Evolutionary conservation across 1,140 invertebrate species (phyloP), one percentile per base, ranked within the genome.

Genomic region (Tetramorium parvispinum): DNA sequence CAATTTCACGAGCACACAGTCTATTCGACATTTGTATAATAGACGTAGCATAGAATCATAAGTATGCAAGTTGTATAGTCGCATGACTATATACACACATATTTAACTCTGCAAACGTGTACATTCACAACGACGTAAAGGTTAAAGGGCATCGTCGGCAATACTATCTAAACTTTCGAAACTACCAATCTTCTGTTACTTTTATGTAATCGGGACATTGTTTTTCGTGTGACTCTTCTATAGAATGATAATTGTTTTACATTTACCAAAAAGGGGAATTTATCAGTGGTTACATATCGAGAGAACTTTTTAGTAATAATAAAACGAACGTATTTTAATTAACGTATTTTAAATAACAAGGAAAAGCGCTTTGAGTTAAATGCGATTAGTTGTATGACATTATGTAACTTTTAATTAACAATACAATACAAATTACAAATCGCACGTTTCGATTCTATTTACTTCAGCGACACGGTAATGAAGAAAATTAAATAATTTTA

Each of bases 131-230:
- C 77, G 76, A 61, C 2, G 65, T 59, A 89, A 89, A 89, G 88
- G 88, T 89, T 70, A 89, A 86, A 89, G 83, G 27, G 27, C 87
- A 61, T 49, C 55, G 53, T 70, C 49, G 53, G 65, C 53, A 75
- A 70, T 55, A 27, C 24, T 49, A 78, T 73, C 68, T 61, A 70
- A 86, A 86, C 87, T 89, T 89, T 89, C 68, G 68, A 86, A 88
- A 79, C 57, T 81, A 59, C 49, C 46, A 88, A 85, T 32, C 55
- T 57, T 46, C 76, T 6, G 40, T 57, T 37, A 70, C 55, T 77
- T 43, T 66, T 78, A 24, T n/a, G 46, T 43, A 43, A 83, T 66
- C 40, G 24, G 40, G 16, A 55, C 40, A 57, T 40, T 21, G 1
- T n/a, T 18, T 21, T 55, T 77, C 7, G 11, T 40, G 16, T 10